phyloP scores from a whole-genome alignment of 2,888 invertebrate species.

The Lepetodrilus schrolli region DNA sequence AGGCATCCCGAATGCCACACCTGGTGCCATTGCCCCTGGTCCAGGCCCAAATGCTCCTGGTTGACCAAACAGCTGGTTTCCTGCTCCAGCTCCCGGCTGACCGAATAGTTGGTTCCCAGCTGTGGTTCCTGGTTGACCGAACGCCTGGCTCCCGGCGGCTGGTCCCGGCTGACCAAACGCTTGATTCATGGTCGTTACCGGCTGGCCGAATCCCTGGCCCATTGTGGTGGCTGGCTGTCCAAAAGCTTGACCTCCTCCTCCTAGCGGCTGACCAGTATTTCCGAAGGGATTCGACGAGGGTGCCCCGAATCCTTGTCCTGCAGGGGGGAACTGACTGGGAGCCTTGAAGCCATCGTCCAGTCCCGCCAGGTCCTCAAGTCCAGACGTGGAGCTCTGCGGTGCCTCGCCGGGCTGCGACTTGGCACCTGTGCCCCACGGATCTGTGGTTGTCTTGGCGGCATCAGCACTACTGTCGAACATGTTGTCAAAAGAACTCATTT shows the following conservation, averaged over 20 bases:
- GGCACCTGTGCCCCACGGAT: constrained; percentile 49
- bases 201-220: constrained; percentile 1
- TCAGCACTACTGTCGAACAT: constrained; percentile 39
- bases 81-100: not conserved
- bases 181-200: not conserved
- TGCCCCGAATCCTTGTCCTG: constrained; percentile 20
- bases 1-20: not conserved
- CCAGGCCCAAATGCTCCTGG: not conserved
- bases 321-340: constrained; percentile 28
- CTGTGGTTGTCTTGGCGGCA: constrained; percentile 30
- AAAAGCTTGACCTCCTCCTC: constrained; percentile 20
- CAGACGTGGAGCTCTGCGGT: constrained; percentile 32
- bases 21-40: not conserved
- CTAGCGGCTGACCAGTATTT: constrained; percentile 22
- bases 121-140: not conserved
- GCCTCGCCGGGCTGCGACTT: constrained; percentile 26
- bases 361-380: constrained; percentile 43
- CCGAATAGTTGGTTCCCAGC: not conserved
- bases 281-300: constrained; percentile 32
- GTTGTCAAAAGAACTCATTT: constrained; percentile 62
- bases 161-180: constrained; percentile 34
- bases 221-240: constrained; percentile 27
- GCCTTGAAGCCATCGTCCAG: constrained; percentile 24
- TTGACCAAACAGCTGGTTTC: not conserved
- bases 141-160: not conserved